These are phyloP conservation scores for Pempheris klunzingeri DNA, from an alignment of 2,797 vertebrate genomes.

Conservation along the genomic window DNA sequence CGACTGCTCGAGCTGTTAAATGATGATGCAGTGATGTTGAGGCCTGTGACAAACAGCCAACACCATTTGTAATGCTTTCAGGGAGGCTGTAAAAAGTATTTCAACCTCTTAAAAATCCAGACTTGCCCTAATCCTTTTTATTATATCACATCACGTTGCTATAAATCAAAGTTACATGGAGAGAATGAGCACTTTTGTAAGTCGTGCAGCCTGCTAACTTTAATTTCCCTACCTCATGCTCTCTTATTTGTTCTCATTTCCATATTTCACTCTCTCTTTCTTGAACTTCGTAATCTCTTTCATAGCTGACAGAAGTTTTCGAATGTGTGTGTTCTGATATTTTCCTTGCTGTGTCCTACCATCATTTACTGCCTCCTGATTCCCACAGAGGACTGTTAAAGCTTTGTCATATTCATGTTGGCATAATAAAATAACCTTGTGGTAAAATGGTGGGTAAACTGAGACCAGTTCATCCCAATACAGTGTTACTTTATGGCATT, in stretches of 20 bases:
- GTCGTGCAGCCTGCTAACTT: not conserved
- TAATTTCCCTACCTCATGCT: not conserved
- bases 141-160: not conserved
- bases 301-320: not conserved
- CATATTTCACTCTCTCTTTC: not conserved
- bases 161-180: not conserved
- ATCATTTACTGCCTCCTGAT: not conserved
- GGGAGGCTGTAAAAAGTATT: not conserved
- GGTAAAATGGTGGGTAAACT: conserved; percentile 18
- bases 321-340: not conserved
- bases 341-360: not conserved
- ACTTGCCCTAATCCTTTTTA: not conserved
- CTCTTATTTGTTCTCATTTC: not conserved
- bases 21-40: conserved; percentile 14
- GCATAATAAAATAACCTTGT: conserved; percentile 5
- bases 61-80: not conserved
- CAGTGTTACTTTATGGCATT: conserved; percentile 26
- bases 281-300: not conserved
- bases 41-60: conserved; percentile 1
- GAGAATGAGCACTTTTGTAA: not conserved
- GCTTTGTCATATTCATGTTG: conserved; percentile 15
- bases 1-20: conserved; percentile 12
- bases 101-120: not conserved
- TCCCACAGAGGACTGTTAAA: conserved; percentile 2
- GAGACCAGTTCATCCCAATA: conserved; percentile 13